Base-by-base conservation (phyloP, 2,888 invertebrate species). In the Arctia plantaginis region DNA sequence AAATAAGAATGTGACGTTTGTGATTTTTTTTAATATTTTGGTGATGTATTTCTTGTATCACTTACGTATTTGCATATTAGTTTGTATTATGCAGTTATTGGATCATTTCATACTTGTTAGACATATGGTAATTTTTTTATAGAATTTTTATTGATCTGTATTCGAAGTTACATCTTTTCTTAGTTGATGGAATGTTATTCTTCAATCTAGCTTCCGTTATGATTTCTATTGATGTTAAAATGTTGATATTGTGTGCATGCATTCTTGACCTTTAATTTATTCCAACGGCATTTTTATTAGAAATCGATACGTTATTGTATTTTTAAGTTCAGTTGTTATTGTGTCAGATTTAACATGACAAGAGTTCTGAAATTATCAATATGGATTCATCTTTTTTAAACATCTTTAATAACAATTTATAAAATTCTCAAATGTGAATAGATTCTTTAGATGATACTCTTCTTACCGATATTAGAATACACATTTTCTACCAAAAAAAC, bases 21-120 rank as follows among this genome's bases (percentile, higher is more conserved):
- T 83, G 74, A 74, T 77, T 80, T 82, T 83, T 85, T 80, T 35
- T 69, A 27, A 72, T 78, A 59, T 85, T 80, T 77, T 13, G 18
- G 27, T 65, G 39, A 82, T 74, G 65, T 79, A 84, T 81, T 71
- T 86, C 82, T 88, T 90, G 89, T 93, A 94, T 94, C 93, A 89
- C 86, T 95, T 92, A 89, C 93, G 73, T 87, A 94, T 95, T 95
- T 93, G 91, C 95, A 95, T 94, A 85, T 88, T 82, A 88, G 87
- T 84, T 76, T 77, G 85, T 83, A 90, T 93, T 93, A 91, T 93
- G 70, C 72, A 80, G 81, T 90, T 92, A 93, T 93, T 92, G 94
- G 91, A 93, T 94, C 92, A 93, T 94, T 92, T 93, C 92, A 87
- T 87, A 86, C 87, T 90, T 94, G 94, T 94, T 93, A 88, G 95